Evolutionary conservation across 2,888 invertebrate genomes (phyloP).

Genomic region (Xylophagus ater): DNA sequence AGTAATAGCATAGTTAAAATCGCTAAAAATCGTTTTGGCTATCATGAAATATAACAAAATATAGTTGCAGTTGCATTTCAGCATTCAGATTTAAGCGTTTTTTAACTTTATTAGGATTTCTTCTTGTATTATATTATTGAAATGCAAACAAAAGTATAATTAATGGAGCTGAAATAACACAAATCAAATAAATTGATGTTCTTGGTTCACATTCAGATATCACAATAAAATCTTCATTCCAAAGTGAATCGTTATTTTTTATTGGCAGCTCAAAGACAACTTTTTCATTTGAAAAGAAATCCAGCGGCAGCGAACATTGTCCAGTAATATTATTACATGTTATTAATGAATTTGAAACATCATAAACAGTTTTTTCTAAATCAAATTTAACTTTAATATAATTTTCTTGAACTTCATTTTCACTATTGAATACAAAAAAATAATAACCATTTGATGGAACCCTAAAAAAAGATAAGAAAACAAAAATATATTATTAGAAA

Average conservation of each 20-base stretch:
- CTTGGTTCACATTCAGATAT: constrained; percentile 64
- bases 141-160: constrained; percentile 61
- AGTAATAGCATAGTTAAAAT: no score
- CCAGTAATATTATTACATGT: constrained; percentile 52
- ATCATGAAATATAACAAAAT: no score
- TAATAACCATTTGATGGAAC: constrained; percentile 68
- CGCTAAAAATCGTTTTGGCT: no score
- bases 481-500: neutral
- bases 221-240: constrained; percentile 64
- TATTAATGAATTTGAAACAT: constrained; percentile 49
- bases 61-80: no score
- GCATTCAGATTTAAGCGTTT: no score
- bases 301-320: constrained; percentile 51
- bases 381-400: constrained; percentile 58
- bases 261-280: constrained; percentile 58
- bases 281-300: constrained; percentile 58
- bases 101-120: no score
- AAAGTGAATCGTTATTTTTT: constrained; percentile 50
- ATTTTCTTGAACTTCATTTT: constrained; percentile 64
- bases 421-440: constrained; percentile 73
- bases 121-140: no score
- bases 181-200: constrained; percentile 55
- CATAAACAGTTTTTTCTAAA: constrained; percentile 58
- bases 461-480: constrained; percentile 34
- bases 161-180: constrained; percentile 59